Evolutionary conservation across 1,140 invertebrate genomes (phyloP).

Genomic region (Drosophila seguyi): DNA sequence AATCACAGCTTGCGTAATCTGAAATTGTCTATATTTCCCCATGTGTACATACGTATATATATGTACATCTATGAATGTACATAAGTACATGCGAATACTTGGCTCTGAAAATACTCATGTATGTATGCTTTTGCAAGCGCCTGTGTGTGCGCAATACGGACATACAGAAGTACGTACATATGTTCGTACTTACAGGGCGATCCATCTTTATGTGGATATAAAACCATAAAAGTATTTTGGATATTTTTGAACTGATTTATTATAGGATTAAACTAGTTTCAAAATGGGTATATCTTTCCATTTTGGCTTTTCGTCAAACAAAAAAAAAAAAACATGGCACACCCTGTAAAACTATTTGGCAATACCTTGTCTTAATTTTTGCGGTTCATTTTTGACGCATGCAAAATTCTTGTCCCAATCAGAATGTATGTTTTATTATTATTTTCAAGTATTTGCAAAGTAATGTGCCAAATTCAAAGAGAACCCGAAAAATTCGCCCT

Average conservation of each 20-base stretch:
- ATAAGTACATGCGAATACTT: constrained; percentile 28
- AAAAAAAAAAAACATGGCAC: background rate
- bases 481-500: background rate
- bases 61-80: background rate
- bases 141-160: constrained; percentile 16
- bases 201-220: constrained; percentile 2
- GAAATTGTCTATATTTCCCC: constrained; percentile 50
- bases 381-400: background rate
- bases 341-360: background rate
- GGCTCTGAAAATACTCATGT: constrained; percentile 18
- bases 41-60: constrained; percentile 19
- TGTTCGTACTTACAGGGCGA: constrained; percentile 14
- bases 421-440: background rate
- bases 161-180: constrained; percentile 19
- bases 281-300: background rate
- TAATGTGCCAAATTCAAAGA: background rate
- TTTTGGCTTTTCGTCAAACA: background rate
- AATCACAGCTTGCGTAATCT: constrained; percentile 68
- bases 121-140: constrained; percentile 29
- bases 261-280: background rate
- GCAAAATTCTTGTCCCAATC: background rate
- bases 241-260: background rate
- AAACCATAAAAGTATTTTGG: background rate
- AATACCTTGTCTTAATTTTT: background rate
- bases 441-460: constrained; percentile 1